Conservation (phyloP, 37 sponge, comb jelly and placozoan species). For the Hexactinellida sp. region DNA sequence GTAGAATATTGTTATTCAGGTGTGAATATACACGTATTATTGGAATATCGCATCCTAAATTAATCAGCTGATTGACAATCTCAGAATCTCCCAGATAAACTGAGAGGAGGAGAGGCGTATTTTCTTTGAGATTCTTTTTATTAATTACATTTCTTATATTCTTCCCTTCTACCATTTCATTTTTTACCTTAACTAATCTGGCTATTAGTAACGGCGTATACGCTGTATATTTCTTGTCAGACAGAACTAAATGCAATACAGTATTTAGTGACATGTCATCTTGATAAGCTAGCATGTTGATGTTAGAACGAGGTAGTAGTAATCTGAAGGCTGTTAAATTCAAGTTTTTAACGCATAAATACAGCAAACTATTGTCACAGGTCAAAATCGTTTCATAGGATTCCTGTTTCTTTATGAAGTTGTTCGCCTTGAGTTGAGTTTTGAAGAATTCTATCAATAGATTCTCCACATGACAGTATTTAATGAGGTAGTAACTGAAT, state of each 20-base stretch:
- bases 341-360: neutral
- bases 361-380: neutral
- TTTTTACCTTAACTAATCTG: neutral
- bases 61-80: neutral
- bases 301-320: neutral
- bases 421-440: neutral
- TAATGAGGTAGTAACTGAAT: neutral
- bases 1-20: neutral
- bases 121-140: neutral
- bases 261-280: neutral
- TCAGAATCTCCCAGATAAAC: neutral
- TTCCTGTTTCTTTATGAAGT: neutral
- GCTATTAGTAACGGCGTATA: neutral
- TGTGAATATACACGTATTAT: neutral
- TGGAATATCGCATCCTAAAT: neutral
- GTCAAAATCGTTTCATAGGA: neutral
- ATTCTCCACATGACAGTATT: neutral
- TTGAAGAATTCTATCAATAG: neutral
- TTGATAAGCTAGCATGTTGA: neutral
- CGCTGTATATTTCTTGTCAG: neutral
- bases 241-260: neutral
- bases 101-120: neutral
- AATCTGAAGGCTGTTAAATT: neutral
- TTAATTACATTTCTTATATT: neutral
- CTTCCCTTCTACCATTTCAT: neutral